Base-by-base conservation (phyloP, 2,888 invertebrate genomes). In the Nomada goodeniana region DNA sequence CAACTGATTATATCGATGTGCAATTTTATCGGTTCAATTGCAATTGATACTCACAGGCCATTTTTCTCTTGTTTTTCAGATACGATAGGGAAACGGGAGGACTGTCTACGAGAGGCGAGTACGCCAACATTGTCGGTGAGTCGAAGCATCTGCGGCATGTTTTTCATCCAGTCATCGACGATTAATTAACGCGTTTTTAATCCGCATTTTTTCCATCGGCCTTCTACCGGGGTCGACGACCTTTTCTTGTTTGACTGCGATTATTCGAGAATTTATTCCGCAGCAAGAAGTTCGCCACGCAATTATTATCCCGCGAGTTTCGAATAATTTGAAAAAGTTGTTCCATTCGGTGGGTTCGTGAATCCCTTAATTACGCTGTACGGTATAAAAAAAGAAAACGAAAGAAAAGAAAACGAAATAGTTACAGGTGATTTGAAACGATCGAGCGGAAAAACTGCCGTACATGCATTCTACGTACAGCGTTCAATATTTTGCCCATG, bases 61-160 rank as follows among this genome's bases (percentile, higher is more conserved):
- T 20, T 71, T 36, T 3, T n/a, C 11, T 18, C 76, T 74, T 65
- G 20, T 13, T 52, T 87, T 86, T 70, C 82, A 88, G 83, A 29
- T 63, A 20, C 78, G 61, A 42, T 67, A 84, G 77, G 26, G 75
- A 76, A 67, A 53, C 82, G 69, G 59, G 57, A 61, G 80, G 63
- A 52, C 36, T 71, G 57, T 53, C 42, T 23, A 70, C 63, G 55
- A 50, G 60, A 60, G 67, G 81, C 53, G 69, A 75, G 75, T 79
- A 74, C 70, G 65, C 67, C 80, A 77, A 75, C 76, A 73, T 89
- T 89, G 88, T 89, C 89, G 89, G 90, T 91, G 76, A 91, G 90
- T 87, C 64, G 47, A 78, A 60, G 26, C 60, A 82, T 84, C 64
- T 82, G 79, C 80, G 64, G 59, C 59, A 67, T 7, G 76, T 84